phyloP scores from a whole-genome alignment of 2,888 invertebrate genomes.

The Harpalus rufipes region DNA sequence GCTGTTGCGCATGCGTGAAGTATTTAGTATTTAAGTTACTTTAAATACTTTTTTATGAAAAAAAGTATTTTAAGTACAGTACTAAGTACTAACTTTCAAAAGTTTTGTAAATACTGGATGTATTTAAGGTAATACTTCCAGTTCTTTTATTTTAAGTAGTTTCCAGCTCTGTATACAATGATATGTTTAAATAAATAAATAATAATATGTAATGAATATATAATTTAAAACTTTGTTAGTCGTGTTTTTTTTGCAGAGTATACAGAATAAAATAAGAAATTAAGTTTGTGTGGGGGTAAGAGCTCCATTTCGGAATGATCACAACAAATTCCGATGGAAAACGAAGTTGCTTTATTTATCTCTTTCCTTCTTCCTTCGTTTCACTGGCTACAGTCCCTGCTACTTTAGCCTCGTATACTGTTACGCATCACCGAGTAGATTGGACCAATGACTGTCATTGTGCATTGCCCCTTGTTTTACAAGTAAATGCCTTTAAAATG shows the following conservation, averaged over 20 bases:
- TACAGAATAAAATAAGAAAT: slow-evolving; percentile 64
- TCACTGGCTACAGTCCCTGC: slow-evolving; percentile 2
- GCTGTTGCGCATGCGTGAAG: too few relatives aligned
- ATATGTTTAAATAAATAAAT: too few relatives aligned
- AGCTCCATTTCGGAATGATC: slow-evolving; percentile 63
- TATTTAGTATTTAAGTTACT: too few relatives aligned
- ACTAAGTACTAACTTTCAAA: too few relatives aligned
- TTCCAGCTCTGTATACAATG: too few relatives aligned
- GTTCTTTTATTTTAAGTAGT: too few relatives aligned
- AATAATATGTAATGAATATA: too few relatives aligned
- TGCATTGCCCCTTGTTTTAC: slow-evolving; percentile 5
- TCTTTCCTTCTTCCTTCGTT: slow-evolving; percentile 51
- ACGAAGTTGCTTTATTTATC: slow-evolving; percentile 61
- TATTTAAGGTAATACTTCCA: too few relatives aligned
- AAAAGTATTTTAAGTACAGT: too few relatives aligned
- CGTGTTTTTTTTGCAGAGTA: slow-evolving; percentile 35
- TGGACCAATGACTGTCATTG: slow-evolving; percentile 26
- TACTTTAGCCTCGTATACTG: slow-evolving; percentile 10
- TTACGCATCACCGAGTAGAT: slow-evolving; percentile 19
- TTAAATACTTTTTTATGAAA: too few relatives aligned
- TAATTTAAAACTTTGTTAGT: neutral
- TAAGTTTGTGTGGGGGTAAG: slow-evolving; percentile 62
- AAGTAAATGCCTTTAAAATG: slow-evolving; percentile 2
- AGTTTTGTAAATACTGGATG: too few relatives aligned
- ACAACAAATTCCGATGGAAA: slow-evolving; percentile 64